A percentile compares a stretch with the other conserved stretches of the same genome.
phyloP scores from a whole-genome alignment of 2,888 invertebrate genomes.

The Campoletis raptor region DNA sequence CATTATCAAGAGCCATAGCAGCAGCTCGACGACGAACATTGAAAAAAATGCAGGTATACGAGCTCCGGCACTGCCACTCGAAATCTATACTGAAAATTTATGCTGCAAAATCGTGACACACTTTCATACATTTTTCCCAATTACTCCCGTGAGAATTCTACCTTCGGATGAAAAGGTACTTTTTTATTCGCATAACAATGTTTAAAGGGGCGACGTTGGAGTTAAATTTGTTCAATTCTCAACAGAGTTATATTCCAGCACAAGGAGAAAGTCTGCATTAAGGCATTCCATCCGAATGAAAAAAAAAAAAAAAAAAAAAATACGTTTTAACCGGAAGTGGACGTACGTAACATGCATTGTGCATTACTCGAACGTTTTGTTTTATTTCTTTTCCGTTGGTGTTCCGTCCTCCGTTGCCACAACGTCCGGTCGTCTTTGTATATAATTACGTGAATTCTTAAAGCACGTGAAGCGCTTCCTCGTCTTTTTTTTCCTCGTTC shows the following conservation, averaged over 20 bases:
- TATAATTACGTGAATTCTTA: conserved; percentile 65
- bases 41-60: neutral
- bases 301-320: neutral
- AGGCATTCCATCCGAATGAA: neutral
- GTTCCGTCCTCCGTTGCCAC: conserved; percentile 26
- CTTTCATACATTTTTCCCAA: neutral
- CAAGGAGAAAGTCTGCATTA: neutral
- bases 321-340: conserved; percentile 46
- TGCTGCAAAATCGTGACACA: neutral
- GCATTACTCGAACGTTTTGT: conserved; percentile 12
- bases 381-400: conserved; percentile 30
- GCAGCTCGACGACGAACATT: too few relatives aligned
- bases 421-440: conserved; percentile 55
- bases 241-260: neutral
- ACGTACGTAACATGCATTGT: conserved; percentile 39
- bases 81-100: conserved; percentile 18
- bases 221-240: neutral
- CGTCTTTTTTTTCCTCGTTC: conserved; percentile 29
- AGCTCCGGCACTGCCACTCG: neutral
- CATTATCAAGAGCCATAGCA: conserved; percentile 20
- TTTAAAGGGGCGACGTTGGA: neutral
- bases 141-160: neutral
- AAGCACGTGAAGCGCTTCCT: conserved; percentile 45
- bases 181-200: neutral
- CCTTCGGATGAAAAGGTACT: neutral